phyloP scores from a whole-genome alignment of 2,113 vertebrate species.

The Elachura formosa region DNA sequence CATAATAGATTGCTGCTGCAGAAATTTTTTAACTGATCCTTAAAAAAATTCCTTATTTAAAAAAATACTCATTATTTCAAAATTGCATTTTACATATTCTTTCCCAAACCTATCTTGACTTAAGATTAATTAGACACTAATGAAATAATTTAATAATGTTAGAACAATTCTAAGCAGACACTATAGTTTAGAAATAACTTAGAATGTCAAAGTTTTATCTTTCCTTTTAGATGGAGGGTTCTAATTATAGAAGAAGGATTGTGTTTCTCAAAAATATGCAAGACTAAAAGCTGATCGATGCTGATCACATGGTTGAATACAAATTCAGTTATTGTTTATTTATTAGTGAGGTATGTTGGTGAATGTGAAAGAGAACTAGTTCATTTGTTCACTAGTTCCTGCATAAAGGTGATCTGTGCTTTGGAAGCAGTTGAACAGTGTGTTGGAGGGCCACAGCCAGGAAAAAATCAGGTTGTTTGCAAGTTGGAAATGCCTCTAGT shows the following conservation, averaged over 20 bases:
- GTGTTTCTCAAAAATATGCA: neutral
- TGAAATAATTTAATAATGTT: neutral
- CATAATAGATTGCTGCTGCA: neutral
- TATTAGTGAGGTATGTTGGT: fast-evolving
- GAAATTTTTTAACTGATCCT: neutral
- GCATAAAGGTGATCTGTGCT: neutral
- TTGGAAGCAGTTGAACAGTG: neutral
- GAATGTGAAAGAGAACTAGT: neutral
- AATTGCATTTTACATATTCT: neutral
- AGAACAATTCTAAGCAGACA: neutral
- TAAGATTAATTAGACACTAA: neutral
- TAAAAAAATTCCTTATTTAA: neutral
- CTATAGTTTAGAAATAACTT: neutral
- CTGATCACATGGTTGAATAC: neutral
- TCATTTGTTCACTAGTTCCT: neutral
- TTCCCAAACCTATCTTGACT: neutral
- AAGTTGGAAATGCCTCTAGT: neutral
- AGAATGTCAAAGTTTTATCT: neutral
- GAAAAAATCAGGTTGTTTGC: neutral
- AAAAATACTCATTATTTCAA: neutral
- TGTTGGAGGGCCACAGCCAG: neutral
- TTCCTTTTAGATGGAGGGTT: neutral
- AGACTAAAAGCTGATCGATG: neutral
- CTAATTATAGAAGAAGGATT: neutral
- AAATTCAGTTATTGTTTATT: neutral